phyloP scores from a whole-genome alignment of 1,140 invertebrate genomes.

The Chionoecetes opilio region DNA sequence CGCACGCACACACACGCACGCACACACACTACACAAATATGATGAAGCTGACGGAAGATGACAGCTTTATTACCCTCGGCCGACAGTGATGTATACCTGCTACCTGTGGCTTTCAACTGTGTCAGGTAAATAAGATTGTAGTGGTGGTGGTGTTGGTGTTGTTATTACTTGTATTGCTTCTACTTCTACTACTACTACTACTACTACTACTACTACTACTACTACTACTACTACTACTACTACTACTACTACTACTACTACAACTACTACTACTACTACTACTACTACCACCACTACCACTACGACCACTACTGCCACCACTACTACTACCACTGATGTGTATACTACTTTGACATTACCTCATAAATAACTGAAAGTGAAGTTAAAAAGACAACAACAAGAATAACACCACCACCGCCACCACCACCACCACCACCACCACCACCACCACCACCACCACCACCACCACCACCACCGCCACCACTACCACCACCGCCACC shows the following conservation, averaged over 20 bases:
- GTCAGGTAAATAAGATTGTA: neutral
- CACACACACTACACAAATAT: conserved; percentile 36
- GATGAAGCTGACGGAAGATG: too few species aligned
- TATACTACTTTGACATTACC: too few species aligned
- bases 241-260: conserved; percentile 22
- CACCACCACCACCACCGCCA: conserved; percentile 17
- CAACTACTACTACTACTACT: neutral
- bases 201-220: conserved; percentile 43
- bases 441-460: conserved; percentile 7
- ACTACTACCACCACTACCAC: neutral
- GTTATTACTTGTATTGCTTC: too few species aligned
- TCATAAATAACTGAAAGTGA: too few species aligned
- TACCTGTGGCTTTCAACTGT: neutral
- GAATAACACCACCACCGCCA: neutral
- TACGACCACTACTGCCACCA: neutral
- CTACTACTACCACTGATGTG: neutral
- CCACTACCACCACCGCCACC: too few species aligned
- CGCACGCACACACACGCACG: neutral
- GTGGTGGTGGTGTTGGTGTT: too few species aligned
- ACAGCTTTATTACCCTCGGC: neutral
- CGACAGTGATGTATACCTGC: neutral
- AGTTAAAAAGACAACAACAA: too few species aligned
- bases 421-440: neutral
- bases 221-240: conserved; percentile 43
- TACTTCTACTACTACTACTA: neutral